These are phyloP conservation scores for Drosophila meridionalis DNA, from an alignment of 2,888 invertebrate species.

Conservation along the genomic window DNA sequence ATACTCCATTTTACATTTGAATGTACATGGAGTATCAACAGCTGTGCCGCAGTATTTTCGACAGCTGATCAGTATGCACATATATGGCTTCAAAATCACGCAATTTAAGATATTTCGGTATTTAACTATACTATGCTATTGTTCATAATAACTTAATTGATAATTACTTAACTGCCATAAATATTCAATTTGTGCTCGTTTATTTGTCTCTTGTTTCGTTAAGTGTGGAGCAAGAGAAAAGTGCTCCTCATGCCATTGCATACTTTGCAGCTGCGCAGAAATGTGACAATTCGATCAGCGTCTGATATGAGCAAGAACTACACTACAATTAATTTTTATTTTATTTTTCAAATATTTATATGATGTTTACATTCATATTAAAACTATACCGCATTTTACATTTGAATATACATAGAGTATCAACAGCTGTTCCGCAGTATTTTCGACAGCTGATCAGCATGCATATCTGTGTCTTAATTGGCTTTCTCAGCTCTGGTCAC, in stretches of 20 bases:
- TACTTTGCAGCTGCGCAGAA: conserved; percentile 25
- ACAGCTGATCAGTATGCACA: conserved; percentile 9
- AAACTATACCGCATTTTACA: too few species aligned
- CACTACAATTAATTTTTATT: too few species aligned
- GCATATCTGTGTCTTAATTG: neutral
- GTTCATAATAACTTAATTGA: too few species aligned
- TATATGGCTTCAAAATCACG: neutral
- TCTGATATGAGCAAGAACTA: too few species aligned
- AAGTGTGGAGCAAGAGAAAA: neutral
- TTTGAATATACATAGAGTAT: too few species aligned
- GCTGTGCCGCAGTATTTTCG: neutral
- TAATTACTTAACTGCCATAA: too few species aligned
- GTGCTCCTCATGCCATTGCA: conserved; percentile 2
- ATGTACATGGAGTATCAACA: neutral
- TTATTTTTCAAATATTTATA: too few species aligned
- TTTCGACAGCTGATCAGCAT: conserved; percentile 15
- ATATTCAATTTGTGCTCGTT: neutral
- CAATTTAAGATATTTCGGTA: too few species aligned
- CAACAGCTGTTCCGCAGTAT: neutral
- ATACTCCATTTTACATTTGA: too few species aligned
- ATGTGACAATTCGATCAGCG: neutral
- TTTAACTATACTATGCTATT: too few species aligned
- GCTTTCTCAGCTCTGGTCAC: conserved; percentile 34
- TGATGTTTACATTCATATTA: too few species aligned
- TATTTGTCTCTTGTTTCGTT: neutral